Evolutionary conservation across 2,888 invertebrate genomes (phyloP).

Genomic region (Blera fallax): DNA sequence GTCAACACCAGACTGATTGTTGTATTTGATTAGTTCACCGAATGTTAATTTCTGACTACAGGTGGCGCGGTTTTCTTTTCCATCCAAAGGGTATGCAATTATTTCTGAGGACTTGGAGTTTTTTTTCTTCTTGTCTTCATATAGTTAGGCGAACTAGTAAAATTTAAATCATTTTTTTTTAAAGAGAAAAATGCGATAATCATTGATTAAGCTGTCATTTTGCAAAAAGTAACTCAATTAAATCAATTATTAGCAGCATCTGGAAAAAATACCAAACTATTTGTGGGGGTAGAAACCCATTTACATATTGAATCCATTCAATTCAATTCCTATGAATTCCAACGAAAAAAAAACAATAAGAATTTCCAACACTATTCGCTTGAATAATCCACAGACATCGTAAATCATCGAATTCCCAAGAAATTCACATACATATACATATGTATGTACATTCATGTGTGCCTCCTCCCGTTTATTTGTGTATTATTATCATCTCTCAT

Average conservation of each 20-base stretch:
- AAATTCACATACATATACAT: slow-evolving; percentile 23
- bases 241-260: not conserved
- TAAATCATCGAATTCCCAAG: slow-evolving; percentile 72
- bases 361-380: slow-evolving; percentile 58
- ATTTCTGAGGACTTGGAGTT: accelerated
- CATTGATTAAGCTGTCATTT: not conserved
- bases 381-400: slow-evolving; percentile 69
- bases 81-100: slow-evolving; percentile 51
- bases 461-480: slow-evolving; percentile 29
- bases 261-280: not conserved
- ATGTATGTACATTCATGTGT: slow-evolving; percentile 50
- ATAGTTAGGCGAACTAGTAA: not conserved
- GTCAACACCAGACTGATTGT: not conserved
- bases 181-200: not conserved
- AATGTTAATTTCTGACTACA: not conserved
- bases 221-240: slow-evolving; percentile 2
- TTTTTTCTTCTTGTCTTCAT: not conserved
- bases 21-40: slow-evolving; percentile 19
- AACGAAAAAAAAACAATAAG: not conserved
- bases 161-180: not conserved
- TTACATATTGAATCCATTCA: slow-evolving; percentile 60
- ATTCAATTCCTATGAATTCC: slow-evolving; percentile 41
- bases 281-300: slow-evolving; percentile 16
- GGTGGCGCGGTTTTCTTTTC: not conserved
- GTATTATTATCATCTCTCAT: slow-evolving; percentile 80